phyloP scores from a whole-genome alignment of 2,113 vertebrate genomes.

The Ondatra zibethicus region DNA sequence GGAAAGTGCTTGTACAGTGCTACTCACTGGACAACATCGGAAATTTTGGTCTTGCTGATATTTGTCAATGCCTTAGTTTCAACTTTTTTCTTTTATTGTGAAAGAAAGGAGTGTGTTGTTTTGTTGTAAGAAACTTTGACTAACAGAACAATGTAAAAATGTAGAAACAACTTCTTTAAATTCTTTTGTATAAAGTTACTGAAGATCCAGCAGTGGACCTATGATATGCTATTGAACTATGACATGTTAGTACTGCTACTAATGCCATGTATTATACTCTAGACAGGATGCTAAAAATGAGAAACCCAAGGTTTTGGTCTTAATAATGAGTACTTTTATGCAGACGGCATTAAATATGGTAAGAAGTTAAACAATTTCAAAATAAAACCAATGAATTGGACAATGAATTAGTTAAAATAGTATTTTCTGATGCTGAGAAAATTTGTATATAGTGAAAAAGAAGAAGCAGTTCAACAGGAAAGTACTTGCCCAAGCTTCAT shows the following conservation, averaged over 20 bases:
- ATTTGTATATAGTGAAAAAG: neutral
- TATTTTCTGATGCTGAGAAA: slow-evolving; percentile 49
- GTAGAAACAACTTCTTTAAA: slow-evolving; percentile 18
- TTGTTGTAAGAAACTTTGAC: neutral
- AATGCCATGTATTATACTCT: neutral
- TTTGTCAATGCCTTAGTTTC: neutral
- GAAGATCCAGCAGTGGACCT: neutral
- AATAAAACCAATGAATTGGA: neutral
- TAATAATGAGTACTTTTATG: neutral
- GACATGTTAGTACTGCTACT: neutral
- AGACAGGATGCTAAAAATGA: slow-evolving; percentile 44
- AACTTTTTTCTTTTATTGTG: neutral
- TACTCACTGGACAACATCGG: neutral
- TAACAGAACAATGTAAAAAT: neutral
- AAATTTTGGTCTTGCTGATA: neutral
- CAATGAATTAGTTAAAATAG: slow-evolving; percentile 26
- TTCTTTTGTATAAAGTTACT: slow-evolving; percentile 11
- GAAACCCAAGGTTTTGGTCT: neutral
- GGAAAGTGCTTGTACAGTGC: neutral
- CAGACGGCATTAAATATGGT: neutral
- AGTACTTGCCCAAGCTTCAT: neutral
- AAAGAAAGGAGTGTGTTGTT: neutral
- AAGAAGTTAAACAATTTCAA: slow-evolving; percentile 34
- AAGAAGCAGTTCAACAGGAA: neutral
- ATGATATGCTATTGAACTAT: neutral